phyloP scores from a whole-genome alignment of 2,888 invertebrate genomes.

The Drosophila dives region DNA sequence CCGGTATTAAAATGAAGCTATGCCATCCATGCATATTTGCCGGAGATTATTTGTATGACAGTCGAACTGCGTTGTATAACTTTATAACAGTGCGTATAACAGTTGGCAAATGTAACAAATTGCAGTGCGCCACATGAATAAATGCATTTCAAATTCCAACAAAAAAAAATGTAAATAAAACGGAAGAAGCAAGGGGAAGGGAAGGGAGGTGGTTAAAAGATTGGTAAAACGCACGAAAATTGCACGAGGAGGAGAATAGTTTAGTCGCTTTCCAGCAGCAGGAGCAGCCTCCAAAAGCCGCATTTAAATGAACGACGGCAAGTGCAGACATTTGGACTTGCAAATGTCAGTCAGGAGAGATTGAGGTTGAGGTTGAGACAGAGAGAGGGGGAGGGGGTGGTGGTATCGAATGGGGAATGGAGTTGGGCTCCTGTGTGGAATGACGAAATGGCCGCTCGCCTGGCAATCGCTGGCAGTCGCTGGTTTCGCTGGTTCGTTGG shows the following conservation, averaged over 20 bases:
- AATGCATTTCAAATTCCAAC: slow-evolving; percentile 58
- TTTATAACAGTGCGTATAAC: slow-evolving; percentile 20
- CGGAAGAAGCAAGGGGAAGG: slow-evolving; percentile 2
- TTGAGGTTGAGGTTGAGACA: slow-evolving; percentile 22
- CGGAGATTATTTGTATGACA: slow-evolving; percentile 21
- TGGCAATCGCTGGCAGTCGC: slow-evolving; percentile 31
- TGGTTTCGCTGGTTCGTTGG: slow-evolving; percentile 52
- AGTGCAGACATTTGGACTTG: slow-evolving; percentile 72
- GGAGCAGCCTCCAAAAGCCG: slow-evolving; percentile 43
- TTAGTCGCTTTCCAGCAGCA: slow-evolving; percentile 30
- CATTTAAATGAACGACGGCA: slow-evolving; percentile 72
- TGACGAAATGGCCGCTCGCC: slow-evolving; percentile 75
- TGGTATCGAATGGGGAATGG: not conserved
- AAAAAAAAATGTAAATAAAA: not conserved
- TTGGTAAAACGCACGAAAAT: slow-evolving; percentile 54
- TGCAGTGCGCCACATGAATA: slow-evolving; percentile 69
- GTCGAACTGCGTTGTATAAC: slow-evolving; percentile 14
- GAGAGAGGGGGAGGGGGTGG: not conserved
- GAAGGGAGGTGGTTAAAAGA: slow-evolving; percentile 9
- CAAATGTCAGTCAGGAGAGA: slow-evolving; percentile 66
- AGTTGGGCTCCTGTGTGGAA: slow-evolving; percentile 31
- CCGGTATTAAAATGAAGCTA: slow-evolving; percentile 51
- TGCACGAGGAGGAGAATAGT: slow-evolving; percentile 46
- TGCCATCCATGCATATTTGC: slow-evolving; percentile 37
- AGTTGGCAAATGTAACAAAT: slow-evolving; percentile 54